Evolutionary conservation across 92 coral and sea anemone genomes (phyloP).

Genomic region (Ricordea florida): DNA sequence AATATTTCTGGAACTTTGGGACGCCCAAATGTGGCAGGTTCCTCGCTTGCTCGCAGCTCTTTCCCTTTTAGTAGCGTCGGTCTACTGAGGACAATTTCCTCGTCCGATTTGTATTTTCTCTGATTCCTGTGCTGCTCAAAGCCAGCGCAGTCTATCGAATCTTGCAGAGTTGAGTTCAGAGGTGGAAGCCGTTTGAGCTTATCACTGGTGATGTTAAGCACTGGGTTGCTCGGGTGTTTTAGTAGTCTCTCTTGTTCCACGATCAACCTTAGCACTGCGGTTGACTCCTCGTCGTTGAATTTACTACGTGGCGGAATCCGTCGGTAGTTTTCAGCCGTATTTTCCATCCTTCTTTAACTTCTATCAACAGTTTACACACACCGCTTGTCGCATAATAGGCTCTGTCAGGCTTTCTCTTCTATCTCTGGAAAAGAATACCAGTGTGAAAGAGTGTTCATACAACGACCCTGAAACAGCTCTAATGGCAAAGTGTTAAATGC

Average conservation of each 20-base stretch:
- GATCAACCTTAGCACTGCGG: constrained; percentile 87
- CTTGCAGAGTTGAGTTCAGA: constrained; percentile 37
- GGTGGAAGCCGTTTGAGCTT: constrained; percentile 86
- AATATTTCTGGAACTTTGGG: constrained; percentile 77
- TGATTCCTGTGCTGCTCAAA: constrained; percentile 55
- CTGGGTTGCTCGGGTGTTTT: constrained; percentile 82
- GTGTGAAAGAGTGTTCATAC: too few species aligned
- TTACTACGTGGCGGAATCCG: constrained; percentile 89
- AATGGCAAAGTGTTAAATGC: too few species aligned
- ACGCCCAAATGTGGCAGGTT: constrained; percentile 46
- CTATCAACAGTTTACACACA: too few species aligned
- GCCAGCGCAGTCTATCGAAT: constrained; percentile 40
- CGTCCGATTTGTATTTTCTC: constrained; percentile 34
- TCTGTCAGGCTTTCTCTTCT: too few species aligned
- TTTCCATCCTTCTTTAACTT: constrained; percentile 13
- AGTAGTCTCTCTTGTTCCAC: constrained; percentile 87
- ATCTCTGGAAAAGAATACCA: too few species aligned
- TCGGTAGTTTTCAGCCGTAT: constrained; percentile 31
- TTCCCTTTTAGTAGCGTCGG: constrained; percentile 74
- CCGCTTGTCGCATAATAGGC: too few species aligned
- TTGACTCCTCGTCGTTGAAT: constrained; percentile 97
- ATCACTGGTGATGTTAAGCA: constrained; percentile 73
- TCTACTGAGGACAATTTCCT: constrained; percentile 61
- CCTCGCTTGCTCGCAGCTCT: constrained; percentile 50
- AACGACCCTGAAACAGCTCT: too few species aligned